Base-by-base conservation (phyloP, 2,797 vertebrate species). In the Anguilla marmorata region DNA sequence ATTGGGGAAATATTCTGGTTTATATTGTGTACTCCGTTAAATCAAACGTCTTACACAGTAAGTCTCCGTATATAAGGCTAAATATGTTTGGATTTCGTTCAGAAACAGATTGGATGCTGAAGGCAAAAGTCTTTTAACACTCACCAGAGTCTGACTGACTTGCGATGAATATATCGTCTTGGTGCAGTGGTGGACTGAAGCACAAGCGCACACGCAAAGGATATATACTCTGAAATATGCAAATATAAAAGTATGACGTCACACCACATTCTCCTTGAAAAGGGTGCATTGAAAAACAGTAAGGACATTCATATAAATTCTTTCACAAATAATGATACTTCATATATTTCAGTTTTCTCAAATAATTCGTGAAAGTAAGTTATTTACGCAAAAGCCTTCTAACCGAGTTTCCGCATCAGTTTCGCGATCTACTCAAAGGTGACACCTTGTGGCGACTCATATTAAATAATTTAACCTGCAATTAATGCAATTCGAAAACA, bases 191-290 rank as follows among this genome's bases (percentile, higher is more conserved):
- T 89, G 80, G 88, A 94, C 90, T 95, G 89, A 24, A 0, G 41
- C 0, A 0, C 0, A 0, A 0, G 0, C 3, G 12, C 3, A 4
- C 88, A 19, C 27, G 19, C 92, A 24, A 85, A 0, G 27, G 0
- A 82, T 95, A 94, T 92, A 94, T 96, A 96, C 89, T 58, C 85
- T 60, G 33, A 86, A 1, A 63, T 94, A 96, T 95, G 95, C 92
- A 95, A 96, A 96, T 94, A 0, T 66, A 27, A 2, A 19, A 24
- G 41, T 82, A 56, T 89, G 90, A 88, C 87, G 85, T 88, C 90
- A 85, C 69, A 24, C 50, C 69, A 16, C 80, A 41, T 66, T 66
- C 24, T 52, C 30, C 8, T n/a, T 30, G 11, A 41, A 19, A 83
- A 33, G 93, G 88, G 12, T 0, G 41, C 63, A 3, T 16, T 0